phyloP scores from a whole-genome alignment of 2,797 vertebrate genomes.

The Pygocentrus nattereri region DNA sequence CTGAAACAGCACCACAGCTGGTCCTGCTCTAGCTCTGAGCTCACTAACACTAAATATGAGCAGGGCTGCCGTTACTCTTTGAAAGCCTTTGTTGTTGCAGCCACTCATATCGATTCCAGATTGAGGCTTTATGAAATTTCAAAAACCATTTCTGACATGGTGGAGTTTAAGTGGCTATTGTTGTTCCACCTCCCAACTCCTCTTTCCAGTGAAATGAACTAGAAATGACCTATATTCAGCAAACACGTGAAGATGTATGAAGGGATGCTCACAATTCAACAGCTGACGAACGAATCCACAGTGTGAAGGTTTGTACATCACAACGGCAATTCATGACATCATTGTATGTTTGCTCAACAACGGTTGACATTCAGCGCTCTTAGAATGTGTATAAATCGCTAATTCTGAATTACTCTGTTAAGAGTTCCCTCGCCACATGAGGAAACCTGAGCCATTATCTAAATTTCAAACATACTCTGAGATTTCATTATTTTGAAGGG shows the following conservation, averaged over 20 bases:
- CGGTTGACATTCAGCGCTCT: conserved; percentile 19
- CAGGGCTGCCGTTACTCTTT: neutral
- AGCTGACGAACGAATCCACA: conserved; percentile 20
- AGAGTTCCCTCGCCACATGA: conserved; percentile 6
- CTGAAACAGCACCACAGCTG: neutral
- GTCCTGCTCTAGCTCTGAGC: neutral
- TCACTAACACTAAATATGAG: neutral
- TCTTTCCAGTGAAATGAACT: conserved; percentile 12
- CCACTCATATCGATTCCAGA: neutral
- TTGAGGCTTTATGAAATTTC: neutral
- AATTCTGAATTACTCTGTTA: conserved; percentile 17
- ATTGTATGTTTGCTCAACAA: conserved; percentile 16
- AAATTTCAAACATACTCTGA: conserved; percentile 4
- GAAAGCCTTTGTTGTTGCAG: neutral
- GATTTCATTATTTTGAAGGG: conserved; percentile 17
- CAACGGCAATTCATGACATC: conserved; percentile 19
- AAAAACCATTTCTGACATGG: neutral
- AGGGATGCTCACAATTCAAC: conserved; percentile 22
- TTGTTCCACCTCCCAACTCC: conserved; percentile 7
- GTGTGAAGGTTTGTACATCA: conserved; percentile 12
- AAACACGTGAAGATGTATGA: neutral
- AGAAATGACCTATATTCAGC: neutral
- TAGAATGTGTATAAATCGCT: conserved; percentile 12
- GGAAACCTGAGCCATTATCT: conserved; percentile 12
- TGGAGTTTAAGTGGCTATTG: neutral